Base-by-base conservation (phyloP, 2,888 invertebrate species). In the Abscondita cerata region DNA sequence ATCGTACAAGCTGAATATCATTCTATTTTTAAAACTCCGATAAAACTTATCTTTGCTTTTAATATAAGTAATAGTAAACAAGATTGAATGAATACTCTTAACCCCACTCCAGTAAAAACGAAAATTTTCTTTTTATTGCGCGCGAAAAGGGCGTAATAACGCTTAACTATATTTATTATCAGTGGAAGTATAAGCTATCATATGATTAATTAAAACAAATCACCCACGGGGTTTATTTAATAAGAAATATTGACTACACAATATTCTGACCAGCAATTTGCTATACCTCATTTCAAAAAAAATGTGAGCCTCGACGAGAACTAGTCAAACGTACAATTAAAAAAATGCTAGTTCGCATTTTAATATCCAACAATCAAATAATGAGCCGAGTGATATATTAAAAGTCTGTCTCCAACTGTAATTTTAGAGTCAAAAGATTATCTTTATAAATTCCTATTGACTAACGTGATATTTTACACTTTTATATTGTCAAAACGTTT, bases 141-240 rank as follows among this genome's bases (percentile, higher is more conserved):
- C 25, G 13, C 40, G 33, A 52, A 33, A 34, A 48, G 36, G 40
- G 51, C 58, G 50, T 57, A 52, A 58, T 41, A 64, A 64, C 61
- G 62, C 63, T 64, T 69, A 69, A 51, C 36, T 56, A 54, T 25
- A 47, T 12, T 71, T 69, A 66, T 67, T 73, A 73, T 76, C 76
- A 78, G 76, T 76, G 78, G 78, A 78, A 78, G 78, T 78, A 74
- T 70, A 66, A 64, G 68, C 77, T 78, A 77, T 77, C 77, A 77
- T 77, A 72, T 64, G 62, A 38, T 47, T 51, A 57, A 52, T 64
- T 53, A 59, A 62, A 64, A 58, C 31, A 58, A 60, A 38, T 57
- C 52, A 66, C 66, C 64, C 66, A 62, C 55, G 48, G 66, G 64
- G 64, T 62, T 56, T 13, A 62, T 38, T 63, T 47, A 59, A 46